phyloP scores from a whole-genome alignment of 2,888 invertebrate species.

The Amblyjoppa proteus region DNA sequence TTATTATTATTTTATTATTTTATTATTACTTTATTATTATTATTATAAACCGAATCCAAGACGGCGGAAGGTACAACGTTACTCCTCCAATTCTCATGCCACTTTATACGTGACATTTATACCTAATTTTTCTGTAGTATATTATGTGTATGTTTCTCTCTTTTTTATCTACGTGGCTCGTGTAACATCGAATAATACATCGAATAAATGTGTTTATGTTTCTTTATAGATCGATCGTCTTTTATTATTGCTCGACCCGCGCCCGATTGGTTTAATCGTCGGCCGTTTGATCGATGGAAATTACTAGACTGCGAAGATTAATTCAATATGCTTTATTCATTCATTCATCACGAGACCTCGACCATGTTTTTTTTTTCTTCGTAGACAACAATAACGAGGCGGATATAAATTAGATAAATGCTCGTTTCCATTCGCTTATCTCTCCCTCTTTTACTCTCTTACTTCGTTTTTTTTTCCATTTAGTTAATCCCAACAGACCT shows the following conservation, averaged over 20 bases:
- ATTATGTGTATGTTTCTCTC: slow-evolving; percentile 70
- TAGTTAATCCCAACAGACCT: slow-evolving; percentile 22
- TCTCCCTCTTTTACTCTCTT: background rate
- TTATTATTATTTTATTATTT: background rate
- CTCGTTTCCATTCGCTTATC: slow-evolving; percentile 33
- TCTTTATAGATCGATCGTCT: slow-evolving; percentile 68
- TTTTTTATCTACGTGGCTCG: slow-evolving; percentile 71
- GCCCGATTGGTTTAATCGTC: background rate
- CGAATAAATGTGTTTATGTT: slow-evolving; percentile 82
- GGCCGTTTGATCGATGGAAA: background rate
- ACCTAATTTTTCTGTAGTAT: slow-evolving; percentile 77
- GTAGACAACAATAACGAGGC: slow-evolving; percentile 52
- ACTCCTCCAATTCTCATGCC: slow-evolving; percentile 43
- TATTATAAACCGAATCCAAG: background rate
- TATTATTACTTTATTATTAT: background rate
- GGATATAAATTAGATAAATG: slow-evolving; percentile 65
- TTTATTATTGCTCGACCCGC: background rate
- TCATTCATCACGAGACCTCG: slow-evolving; percentile 54
- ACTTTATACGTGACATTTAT: slow-evolving; percentile 46
- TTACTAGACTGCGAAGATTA: slow-evolving; percentile 1
- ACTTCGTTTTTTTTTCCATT: slow-evolving; percentile 3
- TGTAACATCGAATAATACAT: slow-evolving; percentile 81
- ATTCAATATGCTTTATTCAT: slow-evolving; percentile 61
- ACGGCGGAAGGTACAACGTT: slow-evolving; percentile 5
- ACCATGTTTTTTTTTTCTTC: slow-evolving; percentile 39